phyloP scores from a whole-genome alignment of 2,113 vertebrate genomes.

The Antennarius striatus region DNA sequence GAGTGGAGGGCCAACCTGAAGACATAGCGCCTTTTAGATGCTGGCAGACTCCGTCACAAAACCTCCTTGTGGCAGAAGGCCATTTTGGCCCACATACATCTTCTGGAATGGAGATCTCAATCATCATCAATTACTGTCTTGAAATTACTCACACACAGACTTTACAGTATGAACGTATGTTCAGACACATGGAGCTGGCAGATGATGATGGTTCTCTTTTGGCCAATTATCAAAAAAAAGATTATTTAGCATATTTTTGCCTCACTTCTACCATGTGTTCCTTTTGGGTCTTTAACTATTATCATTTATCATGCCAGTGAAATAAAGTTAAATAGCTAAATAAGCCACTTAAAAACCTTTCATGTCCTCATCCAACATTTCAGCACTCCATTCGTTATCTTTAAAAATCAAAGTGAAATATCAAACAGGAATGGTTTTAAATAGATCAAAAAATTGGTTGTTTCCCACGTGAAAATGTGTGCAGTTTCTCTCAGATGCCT shows the following conservation, averaged over 20 bases:
- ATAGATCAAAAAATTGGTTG: neutral
- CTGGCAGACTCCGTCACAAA: slow-evolving; percentile 46
- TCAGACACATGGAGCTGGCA: too few relatives aligned
- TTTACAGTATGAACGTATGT: too few relatives aligned
- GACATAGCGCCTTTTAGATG: slow-evolving; percentile 31
- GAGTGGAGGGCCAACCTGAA: slow-evolving; percentile 45
- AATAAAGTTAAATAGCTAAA: neutral
- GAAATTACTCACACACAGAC: neutral
- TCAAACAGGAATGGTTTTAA: neutral
- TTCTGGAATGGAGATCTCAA: slow-evolving; percentile 27
- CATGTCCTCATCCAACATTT: neutral
- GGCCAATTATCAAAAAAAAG: too few relatives aligned
- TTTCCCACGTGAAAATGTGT: neutral
- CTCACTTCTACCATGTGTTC: too few relatives aligned
- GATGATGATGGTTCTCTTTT: too few relatives aligned
- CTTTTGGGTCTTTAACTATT: neutral
- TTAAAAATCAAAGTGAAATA: neutral
- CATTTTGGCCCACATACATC: slow-evolving; percentile 46
- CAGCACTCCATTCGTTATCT: neutral
- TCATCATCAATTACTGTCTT: slow-evolving; percentile 4
- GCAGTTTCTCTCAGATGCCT: too few relatives aligned
- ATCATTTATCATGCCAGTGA: too few relatives aligned
- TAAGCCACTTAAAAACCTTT: neutral
- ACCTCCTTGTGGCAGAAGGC: slow-evolving; percentile 46
- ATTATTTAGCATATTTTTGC: neutral